Conservation (phyloP, 2,888 invertebrate genomes). For the Charanyca ferruginea region DNA sequence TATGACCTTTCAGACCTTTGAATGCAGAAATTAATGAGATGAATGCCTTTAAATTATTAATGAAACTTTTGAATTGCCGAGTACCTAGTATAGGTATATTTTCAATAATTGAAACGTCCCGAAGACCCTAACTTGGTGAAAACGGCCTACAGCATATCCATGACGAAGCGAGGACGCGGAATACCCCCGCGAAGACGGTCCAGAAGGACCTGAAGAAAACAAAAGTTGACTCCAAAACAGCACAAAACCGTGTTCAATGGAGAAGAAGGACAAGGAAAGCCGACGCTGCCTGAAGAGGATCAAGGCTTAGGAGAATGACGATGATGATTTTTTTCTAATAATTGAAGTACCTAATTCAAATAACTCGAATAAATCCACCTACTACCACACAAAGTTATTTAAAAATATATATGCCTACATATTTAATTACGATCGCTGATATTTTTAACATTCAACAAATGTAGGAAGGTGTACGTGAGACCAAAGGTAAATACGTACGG, state of each 20-base stretch:
- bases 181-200: no score
- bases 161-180: no score
- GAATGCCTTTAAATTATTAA: slow-evolving; percentile 26
- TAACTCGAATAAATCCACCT: slow-evolving; percentile 12
- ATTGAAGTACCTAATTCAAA: background rate
- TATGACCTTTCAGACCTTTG: slow-evolving; percentile 30
- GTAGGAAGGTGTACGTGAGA: slow-evolving; percentile 48
- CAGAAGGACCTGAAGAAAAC: no score
- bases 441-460: slow-evolving; percentile 55
- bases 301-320: no score
- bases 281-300: no score
- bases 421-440: slow-evolving; percentile 59
- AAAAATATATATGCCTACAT: slow-evolving; percentile 32
- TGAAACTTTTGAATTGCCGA: slow-evolving; percentile 7
- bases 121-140: no score
- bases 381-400: slow-evolving; percentile 26
- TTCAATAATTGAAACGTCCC: no score
- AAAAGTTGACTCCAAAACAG: no score
- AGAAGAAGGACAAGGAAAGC: no score
- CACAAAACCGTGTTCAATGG: no score
- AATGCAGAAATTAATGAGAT: slow-evolving; percentile 37
- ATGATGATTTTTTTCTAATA: background rate
- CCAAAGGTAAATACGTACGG: slow-evolving; percentile 23
- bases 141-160: no score
- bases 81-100: no score